Evolutionary conservation across 2,113 vertebrate species (phyloP), one percentile per base, ranked within the genome.

Genomic region (Lasiurus borealis): DNA sequence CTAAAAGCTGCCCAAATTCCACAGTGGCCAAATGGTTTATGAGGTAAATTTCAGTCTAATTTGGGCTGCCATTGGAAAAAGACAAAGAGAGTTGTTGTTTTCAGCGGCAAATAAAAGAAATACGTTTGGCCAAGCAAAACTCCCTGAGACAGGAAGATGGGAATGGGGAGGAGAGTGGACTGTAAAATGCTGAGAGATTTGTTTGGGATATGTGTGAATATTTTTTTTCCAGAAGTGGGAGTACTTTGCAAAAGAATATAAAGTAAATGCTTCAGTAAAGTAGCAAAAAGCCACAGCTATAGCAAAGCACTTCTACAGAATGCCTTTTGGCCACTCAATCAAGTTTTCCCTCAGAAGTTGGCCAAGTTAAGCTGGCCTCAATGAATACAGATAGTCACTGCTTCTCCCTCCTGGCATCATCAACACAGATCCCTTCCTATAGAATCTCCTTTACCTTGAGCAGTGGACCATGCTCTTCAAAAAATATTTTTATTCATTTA

Each of bases 81-180:
- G 81, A 75, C 46, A 90, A 81, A 72, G 36, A 83, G 21, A 34
- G 1, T 50, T 92, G 15, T 81, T 34, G 13, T 85, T 93, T 82
- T 93, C 64, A 91, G 54, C 14, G 83, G 76, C 69, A 83, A 93
- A 89, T 77, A n/a, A 92, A 78, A 86, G 44, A 93, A 91, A 36
- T 72, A 46, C 80, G 16, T 88, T 95, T 94, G 76, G 50, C 59
- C 34, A 85, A 77, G 75, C 52, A 91, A 73, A 90, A 96, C 75
- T 8, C 25, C 40, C 52, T 84, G 29, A 52, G 11, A 48, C 14
- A 50, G 23, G 18, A n/a, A 40, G 27, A 83, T 31, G 52, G 27
- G 40, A 88, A 77, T 9, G n/a, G 0, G 16, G 21, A 64, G 59
- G 19, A 90, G 14, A 34, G 34, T 11, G 9, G 21, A 21, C 64